Evolutionary conservation across 1,140 invertebrate species (phyloP).

Genomic region (Conopomorpha cramerella): DNA sequence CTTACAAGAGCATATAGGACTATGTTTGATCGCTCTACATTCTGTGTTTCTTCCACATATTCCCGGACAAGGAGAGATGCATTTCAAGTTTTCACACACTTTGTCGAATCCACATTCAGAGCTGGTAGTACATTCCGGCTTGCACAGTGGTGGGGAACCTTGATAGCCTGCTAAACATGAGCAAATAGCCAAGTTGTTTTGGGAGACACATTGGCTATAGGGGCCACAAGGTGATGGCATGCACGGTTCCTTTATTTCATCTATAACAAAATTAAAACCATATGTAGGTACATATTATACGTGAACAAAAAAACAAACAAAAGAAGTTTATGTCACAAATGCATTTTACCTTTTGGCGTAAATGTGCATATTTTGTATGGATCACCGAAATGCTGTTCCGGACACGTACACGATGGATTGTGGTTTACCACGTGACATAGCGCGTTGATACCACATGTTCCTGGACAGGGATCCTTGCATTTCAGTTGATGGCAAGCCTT

Average conservation of each 20-base stretch:
- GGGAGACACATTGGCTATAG: constrained; percentile 64
- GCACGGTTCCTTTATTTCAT: constrained; percentile 28
- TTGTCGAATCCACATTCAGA: constrained; percentile 66
- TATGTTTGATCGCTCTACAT: constrained; percentile 72
- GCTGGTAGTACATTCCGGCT: constrained; percentile 69
- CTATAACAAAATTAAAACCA: too few relatives aligned
- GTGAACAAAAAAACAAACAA: too few relatives aligned
- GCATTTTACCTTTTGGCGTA: constrained; percentile 61
- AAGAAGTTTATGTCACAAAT: constrained; percentile 1
- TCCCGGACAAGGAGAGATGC: constrained; percentile 69
- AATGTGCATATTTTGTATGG: constrained; percentile 64
- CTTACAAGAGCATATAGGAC: constrained; percentile 75
- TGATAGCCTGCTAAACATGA: constrained; percentile 66
- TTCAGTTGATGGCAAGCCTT: constrained; percentile 63
- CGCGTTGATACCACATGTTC: constrained; percentile 70
- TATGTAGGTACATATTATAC: too few relatives aligned
- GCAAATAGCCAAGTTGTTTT: constrained; percentile 60
- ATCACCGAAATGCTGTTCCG: constrained; percentile 77
- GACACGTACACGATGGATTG: constrained; percentile 73
- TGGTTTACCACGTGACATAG: constrained; percentile 71
- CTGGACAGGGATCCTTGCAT: constrained; percentile 65
- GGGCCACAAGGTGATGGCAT: constrained; percentile 64
- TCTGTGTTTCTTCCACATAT: constrained; percentile 63
- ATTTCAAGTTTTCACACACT: constrained; percentile 70
- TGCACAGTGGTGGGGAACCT: constrained; percentile 68